phyloP scores from a whole-genome alignment of 2,797 vertebrate species.

The Decapterus maruadsi region DNA sequence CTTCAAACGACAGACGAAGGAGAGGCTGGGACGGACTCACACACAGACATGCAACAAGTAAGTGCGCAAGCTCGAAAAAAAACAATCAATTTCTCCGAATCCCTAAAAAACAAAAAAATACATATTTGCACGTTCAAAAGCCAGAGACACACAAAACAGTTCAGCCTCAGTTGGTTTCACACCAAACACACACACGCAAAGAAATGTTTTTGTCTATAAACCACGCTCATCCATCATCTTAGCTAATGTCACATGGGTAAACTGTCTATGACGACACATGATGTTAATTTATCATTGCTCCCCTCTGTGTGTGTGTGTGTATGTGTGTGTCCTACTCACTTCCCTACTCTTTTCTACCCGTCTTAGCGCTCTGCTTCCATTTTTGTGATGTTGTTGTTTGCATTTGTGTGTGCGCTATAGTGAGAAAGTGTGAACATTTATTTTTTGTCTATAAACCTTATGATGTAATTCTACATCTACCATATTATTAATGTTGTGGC shows the following conservation, averaged over 20 bases:
- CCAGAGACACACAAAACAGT: slow-evolving; percentile 41
- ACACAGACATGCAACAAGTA: not conserved
- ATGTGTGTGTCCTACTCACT: slow-evolving; percentile 23
- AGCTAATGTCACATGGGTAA: slow-evolving; percentile 79
- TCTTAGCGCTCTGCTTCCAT: slow-evolving; percentile 20
- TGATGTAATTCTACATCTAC: not conserved
- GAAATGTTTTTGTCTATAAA: slow-evolving; percentile 62
- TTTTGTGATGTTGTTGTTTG: slow-evolving; percentile 40
- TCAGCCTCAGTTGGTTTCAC: slow-evolving; percentile 24
- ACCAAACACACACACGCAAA: slow-evolving; percentile 28
- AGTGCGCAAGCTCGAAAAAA: slow-evolving; percentile 20
- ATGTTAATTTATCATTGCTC: slow-evolving; percentile 73
- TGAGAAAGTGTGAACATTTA: slow-evolving; percentile 1
- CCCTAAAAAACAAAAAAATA: slow-evolving; percentile 45
- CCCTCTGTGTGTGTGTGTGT: slow-evolving; percentile 38
- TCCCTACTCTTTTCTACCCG: slow-evolving; percentile 32
- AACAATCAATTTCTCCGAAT: slow-evolving; percentile 5
- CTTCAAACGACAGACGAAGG: not conserved
- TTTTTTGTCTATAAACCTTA: not conserved
- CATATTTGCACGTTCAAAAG: slow-evolving; percentile 58
- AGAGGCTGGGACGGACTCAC: not conserved
- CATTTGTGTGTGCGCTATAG: not conserved
- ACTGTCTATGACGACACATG: slow-evolving; percentile 75
- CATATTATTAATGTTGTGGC: not conserved
- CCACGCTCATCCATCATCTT: slow-evolving; percentile 81